Base-by-base conservation (phyloP, 2,888 invertebrate species). In the Tetheella fluctuosa region DNA sequence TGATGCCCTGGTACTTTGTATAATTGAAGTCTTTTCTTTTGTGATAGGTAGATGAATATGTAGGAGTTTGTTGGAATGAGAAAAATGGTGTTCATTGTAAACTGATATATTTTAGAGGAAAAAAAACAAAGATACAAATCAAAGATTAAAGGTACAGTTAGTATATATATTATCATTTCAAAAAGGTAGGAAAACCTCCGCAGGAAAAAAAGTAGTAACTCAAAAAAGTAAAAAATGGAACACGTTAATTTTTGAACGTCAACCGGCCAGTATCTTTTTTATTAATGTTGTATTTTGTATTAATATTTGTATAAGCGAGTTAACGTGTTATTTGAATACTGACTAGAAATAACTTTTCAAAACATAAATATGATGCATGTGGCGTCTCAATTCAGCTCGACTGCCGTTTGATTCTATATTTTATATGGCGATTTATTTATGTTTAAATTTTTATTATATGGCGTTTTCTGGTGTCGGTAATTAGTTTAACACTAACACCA, bases 361-460 rank as follows among this genome's bases (percentile, higher is more conserved):
- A 88, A 89, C 86, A 85, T 88, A 88, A 89, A 88, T 89, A 89
- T 85, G 88, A 86, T 88, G 85, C 90, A 89, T 85, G 88, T 88
- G 88, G 86, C 83, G 79, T 84, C 88, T 87, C 86, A 86, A 89
- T 88, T 84, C 77, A 62, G 71, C 64, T 58, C 66, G 68, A 68
- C 69, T 76, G 65, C 39, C 73, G 74, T 82, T 78, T 73, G 76
- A 61, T 68, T 67, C 64, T 62, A 79, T 77, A 74, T 83, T 81
- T 78, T 20, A 48, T 48, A 77, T 74, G 70, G 67, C 75, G 77
- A 81, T 85, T 80, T 86, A 84, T 86, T 83, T 85, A 77, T 79
- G 74, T 80, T 80, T 76, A 68, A 73, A 78, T 78, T 77, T 65
- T 20, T 55, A 39, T 56, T 66, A 79, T 73, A 67, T 71, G 72